phyloP scores from a whole-genome alignment of 2,113 vertebrate genomes.

The Sisor rabdophorus region DNA sequence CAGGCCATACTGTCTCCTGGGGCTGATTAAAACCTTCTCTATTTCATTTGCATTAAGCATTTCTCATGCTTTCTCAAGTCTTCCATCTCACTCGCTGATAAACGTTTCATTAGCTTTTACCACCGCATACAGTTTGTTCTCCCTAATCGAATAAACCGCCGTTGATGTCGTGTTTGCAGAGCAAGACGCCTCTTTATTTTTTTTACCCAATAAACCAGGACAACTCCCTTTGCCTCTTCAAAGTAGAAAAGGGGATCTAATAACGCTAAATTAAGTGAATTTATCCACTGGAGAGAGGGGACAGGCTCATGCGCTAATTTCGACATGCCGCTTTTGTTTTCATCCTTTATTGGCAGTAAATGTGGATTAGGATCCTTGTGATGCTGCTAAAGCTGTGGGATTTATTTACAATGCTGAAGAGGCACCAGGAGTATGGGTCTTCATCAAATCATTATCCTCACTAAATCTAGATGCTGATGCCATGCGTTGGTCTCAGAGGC shows the following conservation, averaged over 20 bases:
- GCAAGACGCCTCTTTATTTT: slow-evolving; percentile 52
- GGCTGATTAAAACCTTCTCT: neutral
- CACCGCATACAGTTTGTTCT: slow-evolving; percentile 13
- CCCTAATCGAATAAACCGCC: slow-evolving; percentile 49
- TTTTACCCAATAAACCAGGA: slow-evolving; percentile 47
- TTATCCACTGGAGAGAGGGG: slow-evolving; percentile 20
- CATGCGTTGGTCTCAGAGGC: neutral
- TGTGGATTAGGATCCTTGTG: slow-evolving; percentile 16
- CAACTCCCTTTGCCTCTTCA: slow-evolving; percentile 48
- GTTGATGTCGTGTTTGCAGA: slow-evolving; percentile 32
- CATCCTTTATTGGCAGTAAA: slow-evolving; percentile 24
- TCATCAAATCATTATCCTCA: too few species aligned
- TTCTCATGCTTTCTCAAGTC: neutral
- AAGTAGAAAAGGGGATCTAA: slow-evolving; percentile 56
- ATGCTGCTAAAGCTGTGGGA: neutral
- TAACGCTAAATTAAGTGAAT: slow-evolving; percentile 59
- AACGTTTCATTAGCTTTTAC: slow-evolving; percentile 26
- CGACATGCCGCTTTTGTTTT: neutral
- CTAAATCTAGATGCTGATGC: neutral
- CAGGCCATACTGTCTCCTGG: too few species aligned
- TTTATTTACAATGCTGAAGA: neutral
- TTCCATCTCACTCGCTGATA: slow-evolving; percentile 24
- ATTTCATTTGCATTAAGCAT: neutral
- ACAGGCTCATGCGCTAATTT: neutral
- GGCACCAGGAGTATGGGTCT: neutral